phyloP scores from a whole-genome alignment of 2,113 vertebrate species.

The Burhinus oedicnemus region DNA sequence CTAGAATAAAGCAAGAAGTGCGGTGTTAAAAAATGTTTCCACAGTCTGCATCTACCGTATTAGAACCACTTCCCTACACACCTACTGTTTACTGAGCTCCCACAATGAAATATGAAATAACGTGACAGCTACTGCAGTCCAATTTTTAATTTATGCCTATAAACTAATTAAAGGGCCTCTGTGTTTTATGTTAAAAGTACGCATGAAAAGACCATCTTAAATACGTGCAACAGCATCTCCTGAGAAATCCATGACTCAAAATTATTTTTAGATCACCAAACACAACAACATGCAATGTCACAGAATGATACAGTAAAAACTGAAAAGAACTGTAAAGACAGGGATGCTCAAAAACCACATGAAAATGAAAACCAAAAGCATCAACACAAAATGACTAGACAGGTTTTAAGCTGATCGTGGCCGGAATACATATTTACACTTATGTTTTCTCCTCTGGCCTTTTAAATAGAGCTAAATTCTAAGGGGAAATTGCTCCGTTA shows the following conservation, averaged over 20 bases:
- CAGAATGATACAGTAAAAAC: conserved; percentile 45
- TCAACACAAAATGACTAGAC: background rate
- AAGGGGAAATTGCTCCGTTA: background rate
- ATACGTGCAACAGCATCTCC: conserved; percentile 6
- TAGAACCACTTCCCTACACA: background rate
- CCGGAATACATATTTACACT: background rate
- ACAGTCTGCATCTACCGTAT: background rate
- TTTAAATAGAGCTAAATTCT: background rate
- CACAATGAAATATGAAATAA: background rate
- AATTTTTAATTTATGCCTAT: conserved; percentile 38
- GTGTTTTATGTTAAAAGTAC: background rate
- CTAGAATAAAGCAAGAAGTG: background rate
- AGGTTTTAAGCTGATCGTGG: background rate
- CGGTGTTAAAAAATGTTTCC: background rate
- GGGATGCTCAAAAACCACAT: background rate
- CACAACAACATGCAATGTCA: conserved; percentile 42
- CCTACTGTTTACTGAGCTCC: background rate
- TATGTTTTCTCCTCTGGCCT: background rate
- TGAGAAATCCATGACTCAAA: conserved; percentile 58
- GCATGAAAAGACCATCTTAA: conserved; percentile 6
- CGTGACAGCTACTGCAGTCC: background rate
- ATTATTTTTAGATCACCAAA: conserved; percentile 62
- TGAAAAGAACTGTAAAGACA: background rate
- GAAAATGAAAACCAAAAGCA: background rate
- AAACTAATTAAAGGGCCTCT: background rate